Percentiles rank a stretch among this genome's conserved stretches.
phyloP scores from a whole-genome alignment of 2,888 invertebrate genomes.

The Seira musarum region DNA sequence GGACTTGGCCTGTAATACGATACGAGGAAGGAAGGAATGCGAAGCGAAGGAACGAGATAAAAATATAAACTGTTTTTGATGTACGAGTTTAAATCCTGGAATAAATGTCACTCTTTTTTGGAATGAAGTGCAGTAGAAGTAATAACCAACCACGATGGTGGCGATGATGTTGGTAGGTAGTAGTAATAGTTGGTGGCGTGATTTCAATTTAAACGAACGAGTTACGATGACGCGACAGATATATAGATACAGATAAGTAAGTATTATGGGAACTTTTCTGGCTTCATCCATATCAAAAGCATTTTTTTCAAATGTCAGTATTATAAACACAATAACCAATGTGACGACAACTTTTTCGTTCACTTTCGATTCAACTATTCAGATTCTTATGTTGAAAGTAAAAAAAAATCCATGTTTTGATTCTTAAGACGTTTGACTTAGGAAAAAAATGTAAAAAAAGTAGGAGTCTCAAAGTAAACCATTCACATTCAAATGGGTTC shows the following conservation, averaged over 20 bases:
- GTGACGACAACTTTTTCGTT: constrained; percentile 18
- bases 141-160: neutral
- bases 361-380: too few relatives aligned
- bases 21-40: neutral
- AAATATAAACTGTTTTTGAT: constrained; percentile 3
- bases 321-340: constrained; percentile 38
- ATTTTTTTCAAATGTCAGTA: constrained; percentile 17
- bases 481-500: constrained; percentile 45
- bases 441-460: too few relatives aligned
- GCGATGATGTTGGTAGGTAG: neutral
- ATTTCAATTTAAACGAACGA: neutral
- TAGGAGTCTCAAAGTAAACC: too few relatives aligned
- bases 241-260: neutral
- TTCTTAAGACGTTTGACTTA: constrained; percentile 13
- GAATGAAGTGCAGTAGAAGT: neutral
- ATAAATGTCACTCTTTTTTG: constrained; percentile 4
- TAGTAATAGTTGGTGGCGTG: neutral
- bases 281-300: neutral
- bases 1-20: neutral
- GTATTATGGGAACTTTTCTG: neutral
- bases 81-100: constrained; percentile 7
- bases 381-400: too few relatives aligned
- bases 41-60: neutral
- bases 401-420: constrained; percentile 25
- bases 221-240: neutral